These are phyloP conservation scores for Xanthia icteritia DNA, from an alignment of 2,888 invertebrate species.

Conservation along the genomic window DNA sequence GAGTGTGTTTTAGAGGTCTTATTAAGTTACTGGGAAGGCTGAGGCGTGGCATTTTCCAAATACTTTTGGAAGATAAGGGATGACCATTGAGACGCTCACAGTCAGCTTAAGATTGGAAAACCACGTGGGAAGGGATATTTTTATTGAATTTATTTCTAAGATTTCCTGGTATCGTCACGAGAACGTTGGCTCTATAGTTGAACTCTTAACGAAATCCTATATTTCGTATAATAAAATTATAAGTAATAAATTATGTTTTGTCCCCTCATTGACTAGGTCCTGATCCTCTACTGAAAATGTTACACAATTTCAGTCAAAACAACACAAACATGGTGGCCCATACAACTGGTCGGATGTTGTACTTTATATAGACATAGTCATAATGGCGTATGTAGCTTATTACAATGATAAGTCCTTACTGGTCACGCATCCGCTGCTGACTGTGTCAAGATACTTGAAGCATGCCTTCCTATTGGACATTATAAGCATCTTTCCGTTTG, in stretches of 20 bases:
- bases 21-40: conserved; percentile 4
- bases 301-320: conserved; percentile 76
- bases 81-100: neutral
- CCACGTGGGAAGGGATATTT: neutral
- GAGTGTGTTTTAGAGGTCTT: conserved; percentile 6
- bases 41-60: neutral
- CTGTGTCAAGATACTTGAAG: conserved; percentile 82
- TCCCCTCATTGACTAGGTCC: neutral
- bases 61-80: neutral
- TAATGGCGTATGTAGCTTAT: conserved; percentile 88
- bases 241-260: neutral
- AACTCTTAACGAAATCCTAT: neutral
- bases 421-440: conserved; percentile 86
- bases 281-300: neutral
- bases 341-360: conserved; percentile 77
- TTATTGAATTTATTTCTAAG: neutral
- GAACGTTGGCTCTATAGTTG: neutral
- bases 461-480: conserved; percentile 83
- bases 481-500: conserved; percentile 84
- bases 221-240: neutral
- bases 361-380: conserved; percentile 82
- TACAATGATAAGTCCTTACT: conserved; percentile 85
- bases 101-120: neutral
- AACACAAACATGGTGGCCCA: conserved; percentile 67
- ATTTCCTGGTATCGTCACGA: neutral